Evolutionary conservation across 2,797 vertebrate species (phyloP), one percentile per base, ranked within the genome.

Genomic region (Thalassophryne amazonica): DNA sequence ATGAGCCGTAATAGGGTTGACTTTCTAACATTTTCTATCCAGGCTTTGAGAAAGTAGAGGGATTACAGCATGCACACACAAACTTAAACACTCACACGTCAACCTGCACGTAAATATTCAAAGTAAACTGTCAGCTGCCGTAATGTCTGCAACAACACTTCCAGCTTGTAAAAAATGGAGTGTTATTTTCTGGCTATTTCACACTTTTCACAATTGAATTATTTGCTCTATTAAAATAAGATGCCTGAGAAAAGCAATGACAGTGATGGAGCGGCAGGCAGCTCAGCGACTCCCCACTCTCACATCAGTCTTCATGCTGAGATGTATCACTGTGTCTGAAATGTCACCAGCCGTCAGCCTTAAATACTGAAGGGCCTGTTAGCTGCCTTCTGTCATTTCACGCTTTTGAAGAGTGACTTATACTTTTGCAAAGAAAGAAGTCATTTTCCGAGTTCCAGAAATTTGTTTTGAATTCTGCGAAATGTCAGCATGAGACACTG

Each of bases 21-120:
- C 70, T 66, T 68, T n/a, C 51, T 77, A 69, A 69, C 68, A 61
- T 70, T 76, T 74, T 57, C 21, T 45, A 40, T 59, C 51, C 21
- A 42, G 36, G 28, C 43, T 50, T 0, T 0, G 22, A 41, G 42
- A 50, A 68, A 67, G 40, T 33, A 58, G 14, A 33, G 28, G 28
- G 51, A 59, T 69, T 53, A 47, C 25, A 47, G 22, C 5, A 6
- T 19, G n/a, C 6, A 0, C 13, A n/a, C 15, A 23, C n/a, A 38
- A 15, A 28, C 6, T 38, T 22, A 17, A 51, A 22, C 18, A 21
- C 33, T 25, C 3, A 10, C 10, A 37, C 11, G 9, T 10, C 22
- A 5, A 18, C 12, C 23, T 34, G 21, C 4, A 18, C 20, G 21
- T 34, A 28, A 59, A 38, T 43, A 45, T n/a, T n/a, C n/a, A n/a